These are phyloP conservation scores for Cordilura impudica DNA, from an alignment of 2,888 invertebrate species.

Conservation along the genomic window DNA sequence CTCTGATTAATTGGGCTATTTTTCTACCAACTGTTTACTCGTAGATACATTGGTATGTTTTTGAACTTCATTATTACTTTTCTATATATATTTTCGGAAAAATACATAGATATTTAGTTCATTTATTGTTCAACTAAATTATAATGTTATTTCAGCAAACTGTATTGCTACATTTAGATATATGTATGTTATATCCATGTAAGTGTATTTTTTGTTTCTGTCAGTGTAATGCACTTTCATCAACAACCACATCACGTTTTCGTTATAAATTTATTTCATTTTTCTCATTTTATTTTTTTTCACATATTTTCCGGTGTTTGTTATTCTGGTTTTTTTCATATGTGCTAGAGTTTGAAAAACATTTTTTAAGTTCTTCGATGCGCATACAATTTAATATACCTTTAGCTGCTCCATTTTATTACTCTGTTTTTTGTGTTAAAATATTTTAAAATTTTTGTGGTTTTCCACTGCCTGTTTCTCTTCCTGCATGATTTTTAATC, in stretches of 20 bases:
- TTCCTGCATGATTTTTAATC: slow-evolving; percentile 57
- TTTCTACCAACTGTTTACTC: too few relatives aligned
- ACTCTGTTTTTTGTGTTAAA: slow-evolving; percentile 36
- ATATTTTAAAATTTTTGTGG: slow-evolving; percentile 48
- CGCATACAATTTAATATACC: slow-evolving; percentile 23
- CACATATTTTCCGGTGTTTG: slow-evolving; percentile 39
- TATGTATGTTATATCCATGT: neutral
- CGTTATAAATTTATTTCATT: slow-evolving; percentile 63
- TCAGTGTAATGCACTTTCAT: slow-evolving; percentile 50
- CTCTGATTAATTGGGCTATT: too few relatives aligned
- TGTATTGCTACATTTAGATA: too few relatives aligned
- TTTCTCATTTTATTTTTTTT: slow-evolving; percentile 40
- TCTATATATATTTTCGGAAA: too few relatives aligned
- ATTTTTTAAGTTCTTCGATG: neutral
- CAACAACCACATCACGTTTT: slow-evolving; percentile 64
- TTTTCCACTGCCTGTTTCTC: slow-evolving; percentile 41
- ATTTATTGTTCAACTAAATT: too few relatives aligned
- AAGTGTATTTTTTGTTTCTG: neutral
- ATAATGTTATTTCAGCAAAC: too few relatives aligned
- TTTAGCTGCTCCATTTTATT: slow-evolving; percentile 11
- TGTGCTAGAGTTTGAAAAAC: slow-evolving; percentile 22
- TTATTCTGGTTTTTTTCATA: neutral
- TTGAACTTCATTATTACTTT: too few relatives aligned
- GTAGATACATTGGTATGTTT: too few relatives aligned
- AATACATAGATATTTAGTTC: too few relatives aligned